These are phyloP conservation scores for Colius striatus DNA, from an alignment of 2,113 vertebrate genomes.

Conservation along the genomic window DNA sequence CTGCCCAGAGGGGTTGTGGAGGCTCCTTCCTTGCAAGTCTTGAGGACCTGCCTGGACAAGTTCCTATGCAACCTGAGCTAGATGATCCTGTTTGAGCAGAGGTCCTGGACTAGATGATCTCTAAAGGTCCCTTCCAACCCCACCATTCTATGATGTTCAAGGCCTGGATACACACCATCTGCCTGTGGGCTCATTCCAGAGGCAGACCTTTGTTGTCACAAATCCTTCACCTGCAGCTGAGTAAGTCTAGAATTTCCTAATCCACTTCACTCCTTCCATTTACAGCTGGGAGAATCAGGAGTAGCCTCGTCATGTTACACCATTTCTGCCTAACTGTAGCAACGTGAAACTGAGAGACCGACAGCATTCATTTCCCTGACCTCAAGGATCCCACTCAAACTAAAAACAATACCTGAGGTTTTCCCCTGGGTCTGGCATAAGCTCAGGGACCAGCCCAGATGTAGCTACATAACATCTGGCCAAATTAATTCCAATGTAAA, in stretches of 20 bases:
- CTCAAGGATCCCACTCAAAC: not conserved
- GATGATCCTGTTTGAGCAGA: too few relatives aligned
- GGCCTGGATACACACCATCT: not conserved
- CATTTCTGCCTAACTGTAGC: not conserved
- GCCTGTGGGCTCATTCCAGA: not conserved
- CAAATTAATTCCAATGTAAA: not conserved
- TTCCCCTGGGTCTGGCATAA: not conserved
- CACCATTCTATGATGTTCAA: not conserved
- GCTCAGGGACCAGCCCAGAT: not conserved
- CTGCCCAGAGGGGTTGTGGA: too few relatives aligned
- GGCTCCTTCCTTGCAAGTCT: too few relatives aligned
- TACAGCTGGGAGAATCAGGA: not conserved
- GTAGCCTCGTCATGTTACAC: accelerated
- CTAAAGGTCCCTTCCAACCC: too few relatives aligned
- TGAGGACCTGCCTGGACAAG: too few relatives aligned
- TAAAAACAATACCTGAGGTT: not conserved
- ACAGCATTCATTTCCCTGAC: not conserved
- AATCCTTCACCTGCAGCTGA: not conserved
- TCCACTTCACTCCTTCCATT: not conserved
- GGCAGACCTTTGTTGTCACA: not conserved
- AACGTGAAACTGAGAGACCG: not conserved
- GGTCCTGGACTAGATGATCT: too few relatives aligned
- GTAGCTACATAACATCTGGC: not conserved
- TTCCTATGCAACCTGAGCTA: too few relatives aligned
- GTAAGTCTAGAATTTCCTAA: not conserved